These are phyloP conservation scores for Philopedon plagiatum DNA, from an alignment of 2,888 invertebrate genomes.

Conservation along the genomic window DNA sequence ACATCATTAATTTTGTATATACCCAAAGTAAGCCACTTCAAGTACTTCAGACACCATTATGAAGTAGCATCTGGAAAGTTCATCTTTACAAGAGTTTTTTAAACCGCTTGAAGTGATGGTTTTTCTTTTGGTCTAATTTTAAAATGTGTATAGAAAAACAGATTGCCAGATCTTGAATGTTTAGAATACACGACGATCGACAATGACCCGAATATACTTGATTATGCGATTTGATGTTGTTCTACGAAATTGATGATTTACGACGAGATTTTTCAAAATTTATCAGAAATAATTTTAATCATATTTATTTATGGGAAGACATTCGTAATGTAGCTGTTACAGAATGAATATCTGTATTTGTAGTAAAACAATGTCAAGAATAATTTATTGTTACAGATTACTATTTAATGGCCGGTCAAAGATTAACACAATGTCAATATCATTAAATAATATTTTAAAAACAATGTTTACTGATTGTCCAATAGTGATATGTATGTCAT, in stretches of 20 bases:
- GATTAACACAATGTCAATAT: no score
- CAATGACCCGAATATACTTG: slow-evolving; percentile 10
- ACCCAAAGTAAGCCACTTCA: slow-evolving; percentile 2
- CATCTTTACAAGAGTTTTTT: slow-evolving; percentile 12
- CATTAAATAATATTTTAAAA: no score
- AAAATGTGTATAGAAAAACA: slow-evolving; percentile 10
- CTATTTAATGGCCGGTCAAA: no score
- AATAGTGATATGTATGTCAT: no score
- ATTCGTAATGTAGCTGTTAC: no score
- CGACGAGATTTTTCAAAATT: neutral
- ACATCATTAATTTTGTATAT: slow-evolving; percentile 12
- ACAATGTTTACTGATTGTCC: no score
- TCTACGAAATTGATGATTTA: neutral
- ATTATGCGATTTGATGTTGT: neutral
- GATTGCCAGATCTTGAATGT: slow-evolving; percentile 14
- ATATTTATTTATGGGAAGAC: neutral
- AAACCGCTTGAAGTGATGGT: neutral
- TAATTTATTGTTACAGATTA: no score
- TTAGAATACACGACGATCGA: neutral
- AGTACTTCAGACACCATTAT: neutral
- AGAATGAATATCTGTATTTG: no score
- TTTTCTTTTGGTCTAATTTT: slow-evolving; percentile 8
- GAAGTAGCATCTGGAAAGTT: neutral
- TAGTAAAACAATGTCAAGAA: no score
- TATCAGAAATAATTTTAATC: no score